Percentiles rank a stretch among this genome's conserved stretches.
phyloP scores from a whole-genome alignment of 2,113 vertebrate genomes.

The Kobus ellipsiprymnus region DNA sequence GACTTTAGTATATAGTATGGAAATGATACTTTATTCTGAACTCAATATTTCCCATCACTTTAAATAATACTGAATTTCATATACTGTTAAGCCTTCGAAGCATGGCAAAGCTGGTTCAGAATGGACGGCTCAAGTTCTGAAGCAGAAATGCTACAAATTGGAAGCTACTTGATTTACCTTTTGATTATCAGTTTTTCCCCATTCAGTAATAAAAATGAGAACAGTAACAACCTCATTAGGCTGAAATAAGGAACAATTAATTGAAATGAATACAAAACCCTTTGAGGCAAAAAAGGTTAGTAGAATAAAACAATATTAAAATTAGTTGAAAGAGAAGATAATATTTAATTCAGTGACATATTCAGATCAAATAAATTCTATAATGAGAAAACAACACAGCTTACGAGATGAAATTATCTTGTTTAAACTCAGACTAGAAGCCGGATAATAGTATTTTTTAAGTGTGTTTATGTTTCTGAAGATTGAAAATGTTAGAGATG shows the following conservation, averaged over 20 bases:
- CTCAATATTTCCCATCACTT: constrained; percentile 41
- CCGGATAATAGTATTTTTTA: not conserved
- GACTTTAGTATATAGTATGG: constrained; percentile 38
- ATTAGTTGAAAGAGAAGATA: constrained; percentile 47
- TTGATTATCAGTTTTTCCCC: not conserved
- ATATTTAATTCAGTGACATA: constrained; percentile 39
- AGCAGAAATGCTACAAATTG: constrained; percentile 26
- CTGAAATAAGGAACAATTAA: constrained; percentile 42
- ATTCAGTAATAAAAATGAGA: constrained; percentile 47
- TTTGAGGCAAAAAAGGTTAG: constrained; percentile 30
- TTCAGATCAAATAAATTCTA: constrained; percentile 35
- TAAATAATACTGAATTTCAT: constrained; percentile 66
- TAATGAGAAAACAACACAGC: not conserved
- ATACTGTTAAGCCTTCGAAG: constrained; percentile 26
- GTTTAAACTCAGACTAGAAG: constrained; percentile 9
- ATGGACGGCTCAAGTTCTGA: constrained; percentile 15
- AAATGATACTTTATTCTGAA: constrained; percentile 42
- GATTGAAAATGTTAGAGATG: not conserved
- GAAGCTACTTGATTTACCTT: constrained; percentile 29
- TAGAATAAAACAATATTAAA: constrained; percentile 44
- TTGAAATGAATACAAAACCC: constrained; percentile 44
- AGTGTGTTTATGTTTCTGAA: not conserved
- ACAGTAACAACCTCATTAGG: constrained; percentile 53
- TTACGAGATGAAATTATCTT: constrained; percentile 38
- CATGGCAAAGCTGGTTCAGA: not conserved